A percentile compares a stretch with the other conserved stretches of the same genome.
These are phyloP conservation scores for Chrysodeixis includens DNA, from an alignment of 2,888 invertebrate species.

Conservation along the genomic window DNA sequence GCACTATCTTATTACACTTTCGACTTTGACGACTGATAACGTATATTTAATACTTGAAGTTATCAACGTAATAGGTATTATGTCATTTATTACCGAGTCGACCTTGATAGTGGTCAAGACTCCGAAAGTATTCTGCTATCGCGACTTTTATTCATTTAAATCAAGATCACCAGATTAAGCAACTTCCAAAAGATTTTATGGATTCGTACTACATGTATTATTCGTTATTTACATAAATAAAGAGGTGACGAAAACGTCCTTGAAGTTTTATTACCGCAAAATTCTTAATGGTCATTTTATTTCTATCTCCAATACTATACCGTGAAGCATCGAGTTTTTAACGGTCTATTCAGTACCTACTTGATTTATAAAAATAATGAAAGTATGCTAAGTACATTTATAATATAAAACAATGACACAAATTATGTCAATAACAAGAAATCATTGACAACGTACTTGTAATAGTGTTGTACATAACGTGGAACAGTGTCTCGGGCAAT, in stretches of 20 bases:
- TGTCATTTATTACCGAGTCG: constrained; percentile 18
- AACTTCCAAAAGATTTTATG: not conserved
- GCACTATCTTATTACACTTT: constrained; percentile 17
- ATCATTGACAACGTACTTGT: not conserved
- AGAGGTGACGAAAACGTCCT: not conserved
- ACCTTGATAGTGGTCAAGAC: constrained; percentile 37
- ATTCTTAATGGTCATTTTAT: not conserved
- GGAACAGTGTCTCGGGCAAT: not conserved
- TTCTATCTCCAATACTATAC: not conserved
- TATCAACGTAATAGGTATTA: constrained; percentile 7
- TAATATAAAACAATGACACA: not conserved
- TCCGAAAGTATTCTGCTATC: constrained; percentile 8
- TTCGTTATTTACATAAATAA: not conserved
- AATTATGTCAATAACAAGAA: not conserved
- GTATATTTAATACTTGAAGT: constrained; percentile 15
- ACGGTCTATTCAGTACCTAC: not conserved
- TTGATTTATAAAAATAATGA: not conserved
- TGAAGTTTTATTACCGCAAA: not conserved
- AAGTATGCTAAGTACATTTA: constrained; percentile 14
- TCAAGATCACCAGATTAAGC: constrained; percentile 12
- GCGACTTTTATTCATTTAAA: constrained; percentile 2
- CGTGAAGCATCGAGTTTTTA: not conserved
- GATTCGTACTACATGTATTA: not conserved
- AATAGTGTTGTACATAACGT: not conserved
- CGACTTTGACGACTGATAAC: constrained; percentile 23